Conservation (phyloP, 2,797 vertebrate genomes). For the Dromococcyx pavoninus region DNA sequence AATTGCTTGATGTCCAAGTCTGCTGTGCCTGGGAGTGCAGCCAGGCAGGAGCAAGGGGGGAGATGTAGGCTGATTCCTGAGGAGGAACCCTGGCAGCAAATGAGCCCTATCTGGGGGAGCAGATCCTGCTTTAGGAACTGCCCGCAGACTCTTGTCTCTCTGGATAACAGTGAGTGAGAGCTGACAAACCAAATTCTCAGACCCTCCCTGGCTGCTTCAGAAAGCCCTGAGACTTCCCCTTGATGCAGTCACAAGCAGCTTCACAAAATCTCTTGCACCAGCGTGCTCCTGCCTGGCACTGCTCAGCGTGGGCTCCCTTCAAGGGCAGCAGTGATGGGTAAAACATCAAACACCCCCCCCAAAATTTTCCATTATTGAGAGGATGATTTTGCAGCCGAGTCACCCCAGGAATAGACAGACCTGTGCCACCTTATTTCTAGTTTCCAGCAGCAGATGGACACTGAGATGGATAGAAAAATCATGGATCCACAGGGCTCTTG, state of each 20-base stretch:
- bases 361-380: rapidly evolving
- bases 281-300: rapidly evolving
- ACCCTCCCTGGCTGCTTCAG: background rate
- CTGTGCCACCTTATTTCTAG: background rate
- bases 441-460: background rate
- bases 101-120: background rate
- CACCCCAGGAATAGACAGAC: background rate
- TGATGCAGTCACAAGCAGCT: rapidly evolving
- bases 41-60: background rate
- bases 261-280: rapidly evolving
- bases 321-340: rapidly evolving
- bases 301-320: rapidly evolving
- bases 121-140: background rate
- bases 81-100: background rate
- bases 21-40: background rate
- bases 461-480: background rate
- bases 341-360: background rate
- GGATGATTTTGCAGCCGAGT: background rate
- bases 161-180: rapidly evolving
- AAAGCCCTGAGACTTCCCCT: background rate
- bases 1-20: background rate
- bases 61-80: background rate
- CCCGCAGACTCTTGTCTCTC: background rate
- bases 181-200: background rate
- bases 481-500: background rate